Percentiles rank a stretch among this genome's conserved stretches.
Evolutionary conservation across 1,140 invertebrate species (phyloP).

Genomic region (Akabosia matsudoensis): DNA sequence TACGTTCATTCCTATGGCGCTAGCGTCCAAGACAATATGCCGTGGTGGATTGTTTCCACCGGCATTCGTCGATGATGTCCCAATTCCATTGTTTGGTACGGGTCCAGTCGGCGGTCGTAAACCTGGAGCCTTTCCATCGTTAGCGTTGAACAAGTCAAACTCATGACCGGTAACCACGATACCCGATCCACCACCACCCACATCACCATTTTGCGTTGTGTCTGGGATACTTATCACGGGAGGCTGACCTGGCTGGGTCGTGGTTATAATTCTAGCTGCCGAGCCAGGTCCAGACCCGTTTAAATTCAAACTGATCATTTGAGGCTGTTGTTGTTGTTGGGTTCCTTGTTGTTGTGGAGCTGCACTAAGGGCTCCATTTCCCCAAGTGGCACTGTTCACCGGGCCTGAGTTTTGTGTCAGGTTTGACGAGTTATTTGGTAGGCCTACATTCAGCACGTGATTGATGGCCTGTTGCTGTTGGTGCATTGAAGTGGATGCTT

Average conservation of each 20-base stretch:
- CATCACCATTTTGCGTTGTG: constrained; percentile 35
- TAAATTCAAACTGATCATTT: constrained; percentile 43
- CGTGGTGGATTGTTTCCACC: background rate
- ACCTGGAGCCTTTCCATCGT: constrained; percentile 15
- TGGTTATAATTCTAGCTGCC: constrained; percentile 35
- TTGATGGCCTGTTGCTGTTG: constrained; percentile 30
- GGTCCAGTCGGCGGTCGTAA: background rate
- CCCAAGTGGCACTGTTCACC: background rate
- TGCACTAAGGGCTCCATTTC: background rate
- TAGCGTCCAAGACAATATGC: background rate
- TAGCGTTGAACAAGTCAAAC: constrained; percentile 33
- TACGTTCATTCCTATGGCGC: background rate
- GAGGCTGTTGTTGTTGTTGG: background rate
- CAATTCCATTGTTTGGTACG: background rate
- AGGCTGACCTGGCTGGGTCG: constrained; percentile 44
- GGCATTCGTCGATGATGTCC: background rate
- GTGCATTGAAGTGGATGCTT: constrained; percentile 28
- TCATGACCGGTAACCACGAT: constrained; percentile 30
- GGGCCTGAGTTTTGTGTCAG: background rate
- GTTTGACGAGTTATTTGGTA: background rate
- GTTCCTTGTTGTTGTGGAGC: background rate
- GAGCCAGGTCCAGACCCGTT: constrained; percentile 30
- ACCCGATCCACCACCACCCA: background rate
- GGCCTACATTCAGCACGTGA: constrained; percentile 35
- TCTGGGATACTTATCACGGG: constrained; percentile 44